Conservation (phyloP, 2,888 invertebrate species). For the Cetonia aurata region DNA sequence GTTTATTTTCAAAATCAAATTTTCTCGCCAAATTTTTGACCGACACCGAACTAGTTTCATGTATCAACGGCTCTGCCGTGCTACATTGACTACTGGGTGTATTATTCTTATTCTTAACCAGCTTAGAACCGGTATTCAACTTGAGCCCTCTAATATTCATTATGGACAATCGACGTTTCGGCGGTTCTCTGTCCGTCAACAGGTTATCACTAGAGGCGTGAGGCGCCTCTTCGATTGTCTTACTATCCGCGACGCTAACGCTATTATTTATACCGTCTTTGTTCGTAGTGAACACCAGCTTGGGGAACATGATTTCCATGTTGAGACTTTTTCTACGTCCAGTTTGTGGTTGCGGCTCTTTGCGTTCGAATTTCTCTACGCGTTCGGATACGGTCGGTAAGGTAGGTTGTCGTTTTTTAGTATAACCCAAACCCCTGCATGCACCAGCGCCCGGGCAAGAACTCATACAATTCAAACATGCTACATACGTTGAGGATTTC, state of each 20-base stretch:
- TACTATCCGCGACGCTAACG: constrained; percentile 46
- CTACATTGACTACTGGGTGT: neutral
- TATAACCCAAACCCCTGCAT: constrained; percentile 60
- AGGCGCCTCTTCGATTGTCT: neutral
- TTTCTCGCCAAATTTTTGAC: constrained; percentile 57
- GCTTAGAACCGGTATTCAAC: constrained; percentile 52
- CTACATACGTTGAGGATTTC: constrained; percentile 70
- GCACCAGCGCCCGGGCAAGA: constrained; percentile 60
- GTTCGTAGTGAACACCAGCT: constrained; percentile 77
- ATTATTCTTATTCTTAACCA: constrained; percentile 36
- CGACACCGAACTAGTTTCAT: constrained; percentile 48
- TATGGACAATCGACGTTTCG: constrained; percentile 52
- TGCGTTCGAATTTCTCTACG: constrained; percentile 48
- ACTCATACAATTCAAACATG: constrained; percentile 55
- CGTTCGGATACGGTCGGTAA: constrained; percentile 55
- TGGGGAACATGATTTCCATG: constrained; percentile 72
- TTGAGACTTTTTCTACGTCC: constrained; percentile 53
- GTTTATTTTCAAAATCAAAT: constrained; percentile 50
- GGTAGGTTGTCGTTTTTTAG: constrained; percentile 38
- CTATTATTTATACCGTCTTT: constrained; percentile 68
- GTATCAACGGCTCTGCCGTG: constrained; percentile 40
- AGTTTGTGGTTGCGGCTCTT: constrained; percentile 43
- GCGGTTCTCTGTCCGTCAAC: constrained; percentile 54
- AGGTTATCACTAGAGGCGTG: constrained; percentile 52
- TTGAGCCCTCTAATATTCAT: constrained; percentile 60